Base-by-base conservation (phyloP, 92 coral and sea anemone genomes). In the Paramuricea clavata region DNA sequence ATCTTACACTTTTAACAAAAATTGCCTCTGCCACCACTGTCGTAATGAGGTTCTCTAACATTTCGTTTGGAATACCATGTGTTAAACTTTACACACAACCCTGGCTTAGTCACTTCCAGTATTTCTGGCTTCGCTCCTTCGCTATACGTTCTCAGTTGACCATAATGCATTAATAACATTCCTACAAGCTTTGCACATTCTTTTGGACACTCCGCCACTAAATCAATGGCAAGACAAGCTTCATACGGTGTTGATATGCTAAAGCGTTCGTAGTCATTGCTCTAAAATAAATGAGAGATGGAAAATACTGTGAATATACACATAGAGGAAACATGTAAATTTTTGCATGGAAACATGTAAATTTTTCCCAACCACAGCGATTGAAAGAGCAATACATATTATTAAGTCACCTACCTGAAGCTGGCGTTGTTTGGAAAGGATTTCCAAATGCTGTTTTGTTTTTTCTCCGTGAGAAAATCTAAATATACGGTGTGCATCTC, bases 1-100 rank as follows among this genome's bases (percentile, higher is more conserved):
- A 6, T 30, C 91, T 28, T 87, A 81, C 87, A 23, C 83, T 82
- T 87, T 87, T 81, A 19, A 82, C 88, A 60, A 87, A 72, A 15
- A 87, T 32, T 31, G 91, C 71, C 75, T 82, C 91, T 43, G 81
- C 19, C 49, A 64, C 74, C 4, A 80, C 30, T 0, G 27, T 43
- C 22, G 85, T 61, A 0, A 87, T 64, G 0, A 11, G 30, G 28
- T 6, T 31, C 81, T 1, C 36, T 12, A 4, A n/a, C 86, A 22
- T 2, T 79, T 79, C 47, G 60, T 43, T 61, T 49, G 3, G 85
- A 80, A 35, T 12, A 69, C 90, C 90, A 87, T 0, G 27, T 41
- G 36, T 87, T 87, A 59, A 79, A 87, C 11, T 54, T 7, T 5
- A 62, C 87, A 27, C 15, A 42, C 28, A 87, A 42, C 22, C 90